These are phyloP conservation scores for Aldabrachelys gigantea DNA, from an alignment of 2,113 vertebrate species.

Conservation along the genomic window DNA sequence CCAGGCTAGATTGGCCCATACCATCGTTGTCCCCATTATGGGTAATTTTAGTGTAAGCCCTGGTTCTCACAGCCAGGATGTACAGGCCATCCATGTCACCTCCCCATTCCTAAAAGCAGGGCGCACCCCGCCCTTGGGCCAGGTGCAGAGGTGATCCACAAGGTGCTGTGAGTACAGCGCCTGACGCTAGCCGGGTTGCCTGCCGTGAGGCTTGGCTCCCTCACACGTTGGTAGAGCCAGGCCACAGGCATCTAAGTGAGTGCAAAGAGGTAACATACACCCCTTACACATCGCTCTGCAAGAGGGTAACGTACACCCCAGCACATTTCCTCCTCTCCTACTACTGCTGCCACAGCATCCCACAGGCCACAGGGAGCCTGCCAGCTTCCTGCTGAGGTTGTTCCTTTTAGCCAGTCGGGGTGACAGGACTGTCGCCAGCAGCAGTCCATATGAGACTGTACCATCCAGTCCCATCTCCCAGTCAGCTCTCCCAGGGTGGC, in stretches of 20 bases:
- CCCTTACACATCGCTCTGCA: neutral
- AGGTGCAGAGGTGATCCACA: neutral
- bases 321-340: neutral
- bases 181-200: neutral
- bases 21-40: neutral
- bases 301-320: rapidly evolving
- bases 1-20: neutral
- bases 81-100: neutral
- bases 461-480: neutral
- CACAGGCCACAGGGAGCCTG: neutral
- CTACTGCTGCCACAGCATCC: rapidly evolving
- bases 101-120: neutral
- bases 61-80: neutral
- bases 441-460: neutral
- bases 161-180: neutral
- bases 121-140: neutral
- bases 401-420: neutral
- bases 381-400: neutral
- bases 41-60: neutral
- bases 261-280: too few species aligned
- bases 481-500: neutral
- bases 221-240: neutral
- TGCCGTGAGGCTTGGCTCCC: too few species aligned
- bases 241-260: neutral
- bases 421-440: neutral